phyloP scores from a whole-genome alignment of 30 jellyfish, hydroid and myxozoan genomes.

The Chrysaora quinquecirrha region DNA sequence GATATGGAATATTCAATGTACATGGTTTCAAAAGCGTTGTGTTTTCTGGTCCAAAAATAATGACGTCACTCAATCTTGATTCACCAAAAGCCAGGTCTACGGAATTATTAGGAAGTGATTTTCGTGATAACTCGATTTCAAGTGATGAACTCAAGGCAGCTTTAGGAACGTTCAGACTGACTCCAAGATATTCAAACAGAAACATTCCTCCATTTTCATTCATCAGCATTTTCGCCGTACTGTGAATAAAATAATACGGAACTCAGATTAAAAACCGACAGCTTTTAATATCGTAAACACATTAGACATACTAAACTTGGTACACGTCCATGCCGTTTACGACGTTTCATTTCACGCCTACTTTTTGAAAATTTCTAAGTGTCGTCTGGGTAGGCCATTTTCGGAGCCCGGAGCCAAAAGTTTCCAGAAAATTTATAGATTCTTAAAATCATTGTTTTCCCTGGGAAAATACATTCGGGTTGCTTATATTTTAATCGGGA shows the following conservation, averaged over 20 bases:
- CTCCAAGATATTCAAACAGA: slow-evolving; percentile 36
- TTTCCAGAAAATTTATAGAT: no score
- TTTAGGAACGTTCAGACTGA: slow-evolving; percentile 33
- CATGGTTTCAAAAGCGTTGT: slow-evolving; percentile 1
- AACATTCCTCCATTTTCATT: slow-evolving; percentile 34
- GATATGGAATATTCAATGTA: slow-evolving; percentile 15
- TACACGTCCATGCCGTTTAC: no score
- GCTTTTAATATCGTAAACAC: no score
- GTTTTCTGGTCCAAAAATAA: slow-evolving; percentile 29
- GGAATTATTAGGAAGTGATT: background rate
- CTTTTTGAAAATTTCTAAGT: no score
- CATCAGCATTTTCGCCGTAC: slow-evolving; percentile 24
- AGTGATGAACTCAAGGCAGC: slow-evolving; percentile 1
- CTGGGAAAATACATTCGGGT: no score
- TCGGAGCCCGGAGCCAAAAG: no score
- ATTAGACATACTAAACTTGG: no score
- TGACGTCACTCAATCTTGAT: slow-evolving; percentile 15
- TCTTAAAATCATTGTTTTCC: no score
- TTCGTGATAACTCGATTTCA: slow-evolving; percentile 18
- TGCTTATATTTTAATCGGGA: no score
- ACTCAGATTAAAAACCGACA: no score
- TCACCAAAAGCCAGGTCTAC: slow-evolving; percentile 25
- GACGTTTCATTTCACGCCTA: no score
- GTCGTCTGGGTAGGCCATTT: no score
- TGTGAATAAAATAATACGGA: background rate